Evolutionary conservation across 2,113 vertebrate genomes (phyloP), one percentile per base, ranked within the genome.

Genomic region (Psilopsiagon aymara): DNA sequence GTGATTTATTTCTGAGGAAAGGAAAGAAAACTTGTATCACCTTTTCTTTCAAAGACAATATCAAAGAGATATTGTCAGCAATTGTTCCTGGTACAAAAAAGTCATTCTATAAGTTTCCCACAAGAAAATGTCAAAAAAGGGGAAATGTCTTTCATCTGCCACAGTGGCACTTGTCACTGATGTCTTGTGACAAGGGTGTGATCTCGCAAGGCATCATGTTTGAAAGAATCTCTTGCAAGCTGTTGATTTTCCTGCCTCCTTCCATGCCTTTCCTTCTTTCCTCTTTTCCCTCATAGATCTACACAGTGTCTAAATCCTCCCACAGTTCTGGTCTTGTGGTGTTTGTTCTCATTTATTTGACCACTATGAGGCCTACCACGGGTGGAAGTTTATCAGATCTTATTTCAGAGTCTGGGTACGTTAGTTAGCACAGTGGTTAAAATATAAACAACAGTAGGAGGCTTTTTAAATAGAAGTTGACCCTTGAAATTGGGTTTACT

Each of bases 341-440:
- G 93, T 95, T 96, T 96, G 77, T 79, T 95, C 86, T 94, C 35
- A 11, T 92, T 96, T 95, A 84, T 97, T 95, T 95, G 93, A 94
- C 77, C 86, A 94, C 17, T 66, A 39, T 82, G 77, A 94, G 89
- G 83, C 78, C 86, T 78, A 86, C 20, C 20, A 0, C 70, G 88
- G 84, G 94, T 92, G 81, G 93, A 95, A 95, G 94, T 95, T 97
- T 91, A 96, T 95, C 95, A 95, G 96, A 84, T 86, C 77, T 94
- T 84, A 68, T 95, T 97, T 94, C 89, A 97, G 94, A 95, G 66
- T 89, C 91, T 94, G 66, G 52, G 66, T 92, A 91, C 77, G 18
- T 76, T 87, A 33, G 95, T 97, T 97, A 95, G 95, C 94, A 92
- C 70, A 97, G 77, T 95, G 94, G 96, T 97, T 97, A 97, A 97